Percentiles rank a stretch among this genome's conserved stretches.
Conservation (phyloP, 2,797 vertebrate genomes). For the Tapera naevia region DNA sequence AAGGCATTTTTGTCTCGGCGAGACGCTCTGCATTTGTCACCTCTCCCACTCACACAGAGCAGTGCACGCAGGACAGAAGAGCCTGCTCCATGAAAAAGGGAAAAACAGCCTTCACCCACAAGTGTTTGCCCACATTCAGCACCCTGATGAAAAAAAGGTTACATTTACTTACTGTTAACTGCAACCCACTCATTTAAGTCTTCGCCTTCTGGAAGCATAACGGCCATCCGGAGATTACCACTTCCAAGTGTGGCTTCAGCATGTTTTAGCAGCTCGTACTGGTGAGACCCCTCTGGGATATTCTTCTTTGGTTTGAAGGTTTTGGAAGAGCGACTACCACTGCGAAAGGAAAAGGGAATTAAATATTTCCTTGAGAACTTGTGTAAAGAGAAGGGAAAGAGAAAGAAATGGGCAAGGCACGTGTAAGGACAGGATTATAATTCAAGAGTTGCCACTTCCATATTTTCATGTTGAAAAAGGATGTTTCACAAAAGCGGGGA, state of each 20-base stretch:
- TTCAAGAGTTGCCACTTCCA: fast-evolving
- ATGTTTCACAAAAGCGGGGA: not conserved
- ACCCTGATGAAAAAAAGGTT: fast-evolving
- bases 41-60: not conserved
- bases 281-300: slow-evolving; percentile 96
- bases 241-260: slow-evolving; percentile 97
- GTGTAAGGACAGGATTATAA: fast-evolving
- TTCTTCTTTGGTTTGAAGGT: slow-evolving; percentile 99
- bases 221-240: slow-evolving; percentile 96
- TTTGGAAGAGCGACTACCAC: slow-evolving; percentile 93
- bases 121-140: not conserved
- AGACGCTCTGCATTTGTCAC: not conserved
- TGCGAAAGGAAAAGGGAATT: slow-evolving; percentile 56
- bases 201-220: slow-evolving; percentile 96
- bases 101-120: not conserved
- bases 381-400: not conserved
- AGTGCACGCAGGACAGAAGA: not conserved
- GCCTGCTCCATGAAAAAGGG: not conserved
- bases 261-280: slow-evolving; percentile 97
- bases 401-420: not conserved
- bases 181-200: slow-evolving; percentile 98
- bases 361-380: not conserved
- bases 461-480: fast-evolving
- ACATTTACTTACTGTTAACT: slow-evolving; percentile 92
- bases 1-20: not conserved